Conservation (phyloP, 2,888 invertebrate genomes). For the Stramonita haemastoma region DNA sequence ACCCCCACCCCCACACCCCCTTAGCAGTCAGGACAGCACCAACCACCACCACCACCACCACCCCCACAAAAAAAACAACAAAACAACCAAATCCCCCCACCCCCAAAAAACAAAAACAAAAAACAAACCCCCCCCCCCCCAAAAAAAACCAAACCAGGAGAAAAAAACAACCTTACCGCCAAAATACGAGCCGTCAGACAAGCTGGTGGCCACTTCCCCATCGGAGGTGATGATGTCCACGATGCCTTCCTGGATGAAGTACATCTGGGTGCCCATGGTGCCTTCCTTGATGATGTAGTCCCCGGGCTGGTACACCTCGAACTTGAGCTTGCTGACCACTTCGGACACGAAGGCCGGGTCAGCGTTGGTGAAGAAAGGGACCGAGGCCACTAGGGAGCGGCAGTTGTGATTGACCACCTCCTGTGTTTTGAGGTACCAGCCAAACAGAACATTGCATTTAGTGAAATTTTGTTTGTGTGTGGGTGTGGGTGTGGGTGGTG, state of each 20-base stretch:
- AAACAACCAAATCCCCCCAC: no score
- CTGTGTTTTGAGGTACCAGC: no score
- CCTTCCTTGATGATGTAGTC: conserved; percentile 84
- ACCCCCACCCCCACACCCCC: no score
- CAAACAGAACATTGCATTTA: no score
- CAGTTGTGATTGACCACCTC: conserved; percentile 99
- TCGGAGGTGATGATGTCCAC: conserved; percentile 85
- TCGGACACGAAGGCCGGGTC: conserved; percentile 99
- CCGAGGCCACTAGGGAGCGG: conserved; percentile 97
- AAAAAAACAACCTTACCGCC: conserved; percentile 80
- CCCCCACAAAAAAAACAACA: no score
- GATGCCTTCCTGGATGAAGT: conserved; percentile 99
- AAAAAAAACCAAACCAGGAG: background rate
- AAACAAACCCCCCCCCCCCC: background rate
- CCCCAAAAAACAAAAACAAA: no score
- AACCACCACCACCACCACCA: no score
- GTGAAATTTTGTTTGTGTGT: no score
- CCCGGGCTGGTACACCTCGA: conserved; percentile 97
- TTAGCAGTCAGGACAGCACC: no score
- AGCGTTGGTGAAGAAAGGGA: conserved; percentile 98
- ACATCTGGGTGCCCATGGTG: conserved; percentile 99
- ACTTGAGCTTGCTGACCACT: conserved; percentile 97
- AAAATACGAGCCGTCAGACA: conserved; percentile 98
- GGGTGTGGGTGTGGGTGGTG: no score
- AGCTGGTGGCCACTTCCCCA: conserved; percentile 93